These are phyloP conservation scores for Aphelenchoides bicaudatus DNA, from an alignment of 2,888 invertebrate genomes.

Conservation along the genomic window DNA sequence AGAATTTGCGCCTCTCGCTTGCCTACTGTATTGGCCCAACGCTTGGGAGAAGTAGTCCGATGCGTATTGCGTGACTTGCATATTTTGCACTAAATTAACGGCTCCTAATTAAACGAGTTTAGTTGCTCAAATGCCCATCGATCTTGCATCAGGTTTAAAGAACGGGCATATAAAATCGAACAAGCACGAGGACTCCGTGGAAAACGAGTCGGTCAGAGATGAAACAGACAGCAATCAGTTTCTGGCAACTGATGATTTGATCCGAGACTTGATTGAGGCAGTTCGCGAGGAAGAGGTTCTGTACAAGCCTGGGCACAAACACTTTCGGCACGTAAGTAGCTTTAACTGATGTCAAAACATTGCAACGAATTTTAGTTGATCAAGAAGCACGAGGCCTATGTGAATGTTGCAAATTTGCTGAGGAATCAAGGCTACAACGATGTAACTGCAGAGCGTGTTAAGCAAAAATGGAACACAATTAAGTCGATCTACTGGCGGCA, in stretches of 20 bases:
- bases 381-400: conserved; percentile 18
- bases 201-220: conserved; percentile 8
- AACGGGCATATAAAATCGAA: neutral
- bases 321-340: neutral
- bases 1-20: too few relatives aligned
- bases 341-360: neutral
- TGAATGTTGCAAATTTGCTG: conserved; percentile 6
- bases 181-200: conserved; percentile 1
- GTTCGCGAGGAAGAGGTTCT: conserved; percentile 12
- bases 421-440: conserved; percentile 17
- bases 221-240: conserved; percentile 10
- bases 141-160: too few relatives aligned
- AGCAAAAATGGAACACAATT: conserved; percentile 20
- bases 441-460: conserved; percentile 16
- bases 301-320: conserved; percentile 15
- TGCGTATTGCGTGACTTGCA: too few relatives aligned
- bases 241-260: conserved; percentile 11
- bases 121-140: conserved; percentile 7
- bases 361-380: conserved; percentile 6
- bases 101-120: too few relatives aligned
- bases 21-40: too few relatives aligned
- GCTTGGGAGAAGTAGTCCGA: too few relatives aligned
- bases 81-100: too few relatives aligned
- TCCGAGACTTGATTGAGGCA: conserved; percentile 14
- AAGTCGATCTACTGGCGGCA: conserved; percentile 17